Base-by-base conservation (phyloP, 2,113 vertebrate genomes). In the Esox niger region DNA sequence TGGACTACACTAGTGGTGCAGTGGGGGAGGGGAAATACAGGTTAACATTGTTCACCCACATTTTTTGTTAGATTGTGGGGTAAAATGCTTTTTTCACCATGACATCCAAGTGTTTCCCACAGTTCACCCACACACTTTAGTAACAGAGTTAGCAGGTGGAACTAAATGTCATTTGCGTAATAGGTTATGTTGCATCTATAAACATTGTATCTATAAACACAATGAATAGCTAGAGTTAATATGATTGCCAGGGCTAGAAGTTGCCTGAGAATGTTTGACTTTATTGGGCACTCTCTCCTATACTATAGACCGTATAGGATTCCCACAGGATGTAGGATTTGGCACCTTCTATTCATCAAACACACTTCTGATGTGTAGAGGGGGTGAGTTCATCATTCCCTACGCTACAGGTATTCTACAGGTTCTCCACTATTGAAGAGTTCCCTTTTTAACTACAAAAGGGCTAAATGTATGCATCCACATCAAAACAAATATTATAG, bases 1-100 rank as follows among this genome's bases (percentile, higher is more conserved):
- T 82, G 47, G 68, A 81, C 57, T 70, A 21, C 74, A 75, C 31
- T 62, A 64, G 68, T 66, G 58, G 65, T 57, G 70, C 66, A 66
- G 69, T 43, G 74, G 69, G 66, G 64, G 64, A 54, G 38, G 66
- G 47, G 47, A n/a, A 21, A 2, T 49, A n/a, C n/a, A n/a, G n/a
- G n/a, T n/a, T n/a, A n/a, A n/a, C n/a, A n/a, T n/a, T n/a, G n/a
- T n/a, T n/a, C n/a, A n/a, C n/a, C n/a, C n/a, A n/a, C n/a, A n/a
- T n/a, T n/a, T n/a, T n/a, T n/a, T n/a, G n/a, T n/a, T n/a, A n/a
- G n/a, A n/a, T n/a, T n/a, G n/a, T n/a, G n/a, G n/a, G n/a, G n/a
- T n/a, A n/a, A n/a, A n/a, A n/a, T n/a, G n/a, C n/a, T n/a, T n/a
- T n/a, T n/a, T n/a, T n/a, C n/a, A n/a, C n/a, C n/a, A n/a, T n/a